Percentiles rank a stretch among this genome's conserved stretches.
These are phyloP conservation scores for Aegithalos caudatus DNA, from an alignment of 2,113 vertebrate species.

Conservation along the genomic window DNA sequence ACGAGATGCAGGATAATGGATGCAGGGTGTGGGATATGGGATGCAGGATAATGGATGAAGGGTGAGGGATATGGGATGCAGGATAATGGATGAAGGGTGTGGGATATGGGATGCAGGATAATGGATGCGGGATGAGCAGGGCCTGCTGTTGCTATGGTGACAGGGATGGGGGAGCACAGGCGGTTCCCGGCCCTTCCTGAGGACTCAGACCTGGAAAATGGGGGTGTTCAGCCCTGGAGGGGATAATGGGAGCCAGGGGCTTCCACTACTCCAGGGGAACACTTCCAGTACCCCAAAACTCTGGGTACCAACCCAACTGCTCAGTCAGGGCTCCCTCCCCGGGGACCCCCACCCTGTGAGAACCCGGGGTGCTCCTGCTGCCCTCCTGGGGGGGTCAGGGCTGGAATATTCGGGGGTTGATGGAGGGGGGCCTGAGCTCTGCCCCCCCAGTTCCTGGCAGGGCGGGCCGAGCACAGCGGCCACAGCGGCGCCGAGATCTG, in stretches of 20 bases:
- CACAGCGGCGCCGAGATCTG: background rate
- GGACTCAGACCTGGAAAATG: background rate
- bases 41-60: background rate
- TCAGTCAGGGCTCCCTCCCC: background rate
- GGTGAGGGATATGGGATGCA: background rate
- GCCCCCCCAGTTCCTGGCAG: background rate
- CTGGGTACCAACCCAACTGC: background rate
- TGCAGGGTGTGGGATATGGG: background rate
- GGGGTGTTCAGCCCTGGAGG: rapidly evolving
- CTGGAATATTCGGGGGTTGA: background rate
- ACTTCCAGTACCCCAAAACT: background rate
- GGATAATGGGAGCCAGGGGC: no score
- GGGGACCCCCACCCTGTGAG: background rate
- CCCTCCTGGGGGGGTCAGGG: background rate
- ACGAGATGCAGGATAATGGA: background rate
- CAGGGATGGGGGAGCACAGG: conserved; percentile 27
- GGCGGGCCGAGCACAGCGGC: background rate
- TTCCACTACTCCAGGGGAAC: background rate
- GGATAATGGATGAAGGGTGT: background rate
- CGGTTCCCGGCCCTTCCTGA: background rate
- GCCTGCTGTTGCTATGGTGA: conserved; percentile 73
- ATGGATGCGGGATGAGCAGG: background rate
- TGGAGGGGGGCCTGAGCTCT: background rate
- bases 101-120: background rate
- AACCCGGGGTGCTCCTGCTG: rapidly evolving